Base-by-base conservation (phyloP, 2,888 invertebrate genomes). In the Agapostemon virescens region DNA sequence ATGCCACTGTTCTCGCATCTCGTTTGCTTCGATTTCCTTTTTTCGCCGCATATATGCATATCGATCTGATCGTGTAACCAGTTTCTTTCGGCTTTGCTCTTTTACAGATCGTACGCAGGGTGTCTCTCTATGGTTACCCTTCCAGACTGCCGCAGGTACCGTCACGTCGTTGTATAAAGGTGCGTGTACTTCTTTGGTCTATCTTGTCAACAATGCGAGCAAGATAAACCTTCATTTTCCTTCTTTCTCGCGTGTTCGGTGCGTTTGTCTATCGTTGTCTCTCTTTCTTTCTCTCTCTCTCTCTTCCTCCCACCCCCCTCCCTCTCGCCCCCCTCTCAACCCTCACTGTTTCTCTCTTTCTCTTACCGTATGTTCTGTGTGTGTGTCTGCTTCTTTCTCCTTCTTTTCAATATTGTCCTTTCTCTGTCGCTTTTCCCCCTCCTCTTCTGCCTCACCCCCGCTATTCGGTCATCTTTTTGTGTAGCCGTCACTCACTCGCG, bases 161-260 rank as follows among this genome's bases (percentile, higher is more conserved):
- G 96, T 96, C 85, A 96, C 96, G 83, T 94, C 95, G 76, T 93
- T 96, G 84, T 96, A 96, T 92, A 96, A 96, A 96, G 96, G 96
- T 96, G 92, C 87, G 90, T 89, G 81, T 15, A 74, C 66, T 79
- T 70, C 33, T 30, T 73, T 66, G 20, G n/a, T 58, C 66, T 67
- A 64, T 71, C 66, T 83, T 79, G 79, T 84, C 85, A 86, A 84
- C 82, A 86, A 71, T 64, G 68, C 74, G 49, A 68, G n/a, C 68
- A 73, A 75, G 77, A 79, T 83, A 79, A 82, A 73, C 70, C 42
- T 74, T 74, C 74, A 36, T 66, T 70, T 73, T 70, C n/a, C 66
- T 42, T 38, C 64, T 23, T 76, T 52, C 52, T 66, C 58, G 15
- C 5, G 55, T 55, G 55, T 26, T 55, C 7, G 55, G 3, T 30